Evolutionary conservation across 2,888 invertebrate species (phyloP), one percentile per base, ranked within the genome.

Genomic region (Noctua comes): DNA sequence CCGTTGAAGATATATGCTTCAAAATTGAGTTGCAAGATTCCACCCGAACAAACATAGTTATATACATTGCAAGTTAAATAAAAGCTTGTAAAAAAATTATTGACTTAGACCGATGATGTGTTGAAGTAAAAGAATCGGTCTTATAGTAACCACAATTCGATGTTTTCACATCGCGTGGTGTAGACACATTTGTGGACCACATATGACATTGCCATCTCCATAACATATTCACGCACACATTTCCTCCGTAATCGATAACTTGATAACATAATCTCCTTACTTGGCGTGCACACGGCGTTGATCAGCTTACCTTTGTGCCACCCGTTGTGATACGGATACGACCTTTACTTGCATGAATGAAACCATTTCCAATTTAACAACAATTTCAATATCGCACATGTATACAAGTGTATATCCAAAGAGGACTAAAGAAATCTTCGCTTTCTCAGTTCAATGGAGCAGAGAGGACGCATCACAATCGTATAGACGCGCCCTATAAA

Each of bases 331-430:
- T 74, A 84, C 68, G 64, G 75, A 76, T 65, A 65, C 85, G 68
- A 88, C 81, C 77, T 76, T 82, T 75, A 72, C 84, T 82, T 84
- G 89, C 86, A 83, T 83, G 82, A 90, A 79, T 70, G 84, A 73
- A 85, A 83, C 80, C 78, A 87, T 84, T 85, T 88, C 74, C 86
- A 89, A 88, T 88, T 87, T 85, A 76, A 84, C 86, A 90, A 86
- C 89, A 82, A 90, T 90, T 84, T 86, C 89, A 85, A 89, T 88
- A 90, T 86, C 80, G 68, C 73, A 76, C 57, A 78, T 76, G 73
- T 83, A 76, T 64, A 79, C 79, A 62, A 76, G 40, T 73, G 69
- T 79, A 73, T 65, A 87, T 64, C 68, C 73, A 68, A 77, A 82
- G 82, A 70, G 74, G 82, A 76, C 82, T 87, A 70, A 86, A 86